Evolutionary conservation across 2,113 vertebrate species (phyloP), one percentile per base, ranked within the genome.

Genomic region (Mesembrinibis cayennensis): DNA sequence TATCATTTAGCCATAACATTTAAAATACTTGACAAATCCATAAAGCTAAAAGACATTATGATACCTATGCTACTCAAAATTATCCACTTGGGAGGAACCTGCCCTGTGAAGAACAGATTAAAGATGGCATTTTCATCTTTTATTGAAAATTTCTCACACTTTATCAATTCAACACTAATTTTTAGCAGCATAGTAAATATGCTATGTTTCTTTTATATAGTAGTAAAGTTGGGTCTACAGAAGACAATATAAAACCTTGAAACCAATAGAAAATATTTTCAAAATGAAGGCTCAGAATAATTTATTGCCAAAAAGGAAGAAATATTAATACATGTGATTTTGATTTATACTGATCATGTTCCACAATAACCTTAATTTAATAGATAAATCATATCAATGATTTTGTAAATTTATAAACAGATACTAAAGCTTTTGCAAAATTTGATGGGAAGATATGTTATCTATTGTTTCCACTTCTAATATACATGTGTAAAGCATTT

Each of bases 401-500:
- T 77, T 72, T 49, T 74, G 27, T 87, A 62, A 59, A 90, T 77
- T 70, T 81, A 71, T 78, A 81, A 82, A 89, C 36, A 91, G 89
- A 42, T 66, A 59, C 16, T 81, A 91, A 67, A 69, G 56, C 10
- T 80, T 92, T 88, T 93, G 73, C 40, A 88, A 84, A 87, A 93
- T 88, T 66, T 88, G 81, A 92, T 90, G 36, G 82, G 83, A 95
- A 90, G 94, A 89, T 72, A 82, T 4, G 45, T 90, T 96, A 80
- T 94, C 71, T 93, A 80, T 95, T 91, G 82, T 93, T 91, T 96
- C 77, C 47, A 82, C 69, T 87, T 84, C 38, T 96, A 95, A 95
- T 90, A 85, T 93, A 88, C 90, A 89, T 96, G 95, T 74, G 82
- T 92, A 97, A 97, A 95, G 59, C 97, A 92, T 93, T 96, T 93